Evolutionary conservation across 2,888 invertebrate species (phyloP), one percentile per base, ranked within the genome.

Genomic region (Pristionchus arcanus): DNA sequence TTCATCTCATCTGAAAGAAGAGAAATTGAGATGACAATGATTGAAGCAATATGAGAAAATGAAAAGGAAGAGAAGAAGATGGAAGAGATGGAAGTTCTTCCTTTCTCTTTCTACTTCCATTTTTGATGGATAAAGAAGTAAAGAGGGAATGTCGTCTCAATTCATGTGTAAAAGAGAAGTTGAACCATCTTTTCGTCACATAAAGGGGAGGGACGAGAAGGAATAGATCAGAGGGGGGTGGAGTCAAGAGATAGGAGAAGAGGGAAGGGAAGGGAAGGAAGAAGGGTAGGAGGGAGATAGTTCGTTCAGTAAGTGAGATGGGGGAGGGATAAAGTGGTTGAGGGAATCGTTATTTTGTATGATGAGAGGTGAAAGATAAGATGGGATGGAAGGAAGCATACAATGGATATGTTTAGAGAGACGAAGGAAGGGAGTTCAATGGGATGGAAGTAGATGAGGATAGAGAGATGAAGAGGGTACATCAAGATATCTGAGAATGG

Each of bases 1-100:
- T 81, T 81, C 81, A 81, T 81, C 31, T 63, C 85, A 55, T 90
- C 90, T 88, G 88, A 89, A 86, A 68, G 85, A 86, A 37, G 19
- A 37, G 37, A 77, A 71, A 90, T 85, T 87, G 19, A 66, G 83
- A 34, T 21, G 21, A 85, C 74, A 90, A 74, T 55, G 63, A 66
- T 55, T 49, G 83, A 19, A 63, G 25, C 5, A 84, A 31, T 55
- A 55, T 55, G 83, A 84, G 85, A 63, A 34, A 19, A 9, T 1
- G 9, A 55, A 25, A 68, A 87, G 16, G 31, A 28, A 28, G 25
- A 42, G 63, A 49, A 53, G 25, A 55, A 83, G 53, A 25, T 55
- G 83, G 21, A 59, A 28, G 25, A 34, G 31, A 74, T 28, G 53
- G 49, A 25, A 66, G 37, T 42, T 34, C 16, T 53, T 21, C 25